Percentiles rank a stretch among this genome's conserved stretches.
phyloP scores from a whole-genome alignment of 1,140 invertebrate species.

The Trichoplusia ni region DNA sequence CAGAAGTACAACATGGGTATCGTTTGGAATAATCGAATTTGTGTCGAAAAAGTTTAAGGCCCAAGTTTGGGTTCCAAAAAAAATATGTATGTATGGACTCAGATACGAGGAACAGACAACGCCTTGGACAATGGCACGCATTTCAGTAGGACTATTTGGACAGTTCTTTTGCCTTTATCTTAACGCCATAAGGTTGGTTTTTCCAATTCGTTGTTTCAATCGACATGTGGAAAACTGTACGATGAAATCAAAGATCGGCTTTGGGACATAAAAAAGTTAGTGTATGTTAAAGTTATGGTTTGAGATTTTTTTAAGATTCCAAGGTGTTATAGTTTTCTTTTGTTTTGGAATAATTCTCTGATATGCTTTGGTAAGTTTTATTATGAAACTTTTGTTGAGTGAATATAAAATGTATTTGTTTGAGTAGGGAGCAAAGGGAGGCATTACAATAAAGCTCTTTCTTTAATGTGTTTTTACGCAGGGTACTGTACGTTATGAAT shows the following conservation, averaged over 20 bases:
- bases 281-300: slow-evolving; percentile 19
- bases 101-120: slow-evolving; percentile 37
- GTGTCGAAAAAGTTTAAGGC: slow-evolving; percentile 17
- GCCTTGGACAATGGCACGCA: too few relatives aligned
- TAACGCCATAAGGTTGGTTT: too few relatives aligned
- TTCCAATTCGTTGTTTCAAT: too few relatives aligned
- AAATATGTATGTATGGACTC: slow-evolving; percentile 32
- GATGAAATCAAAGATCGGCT: slow-evolving; percentile 26
- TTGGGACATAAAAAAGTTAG: slow-evolving; percentile 29
- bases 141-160: too few relatives aligned
- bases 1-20: slow-evolving; percentile 34
- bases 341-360: background rate
- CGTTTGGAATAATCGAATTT: slow-evolving; percentile 38
- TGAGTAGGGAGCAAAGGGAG: too few relatives aligned
- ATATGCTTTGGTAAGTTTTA: slow-evolving; percentile 9
- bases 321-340: slow-evolving; percentile 15
- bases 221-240: too few relatives aligned
- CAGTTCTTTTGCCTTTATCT: too few relatives aligned
- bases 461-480: too few relatives aligned
- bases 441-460: background rate
- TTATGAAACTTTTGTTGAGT: slow-evolving; percentile 15
- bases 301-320: slow-evolving; percentile 23
- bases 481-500: too few relatives aligned
- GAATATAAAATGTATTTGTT: too few relatives aligned
- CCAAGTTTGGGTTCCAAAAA: slow-evolving; percentile 3